Percentiles rank a stretch among this genome's conserved stretches.
Evolutionary conservation across 1,140 invertebrate species (phyloP).

Genomic region (Zaprionus nigranus): DNA sequence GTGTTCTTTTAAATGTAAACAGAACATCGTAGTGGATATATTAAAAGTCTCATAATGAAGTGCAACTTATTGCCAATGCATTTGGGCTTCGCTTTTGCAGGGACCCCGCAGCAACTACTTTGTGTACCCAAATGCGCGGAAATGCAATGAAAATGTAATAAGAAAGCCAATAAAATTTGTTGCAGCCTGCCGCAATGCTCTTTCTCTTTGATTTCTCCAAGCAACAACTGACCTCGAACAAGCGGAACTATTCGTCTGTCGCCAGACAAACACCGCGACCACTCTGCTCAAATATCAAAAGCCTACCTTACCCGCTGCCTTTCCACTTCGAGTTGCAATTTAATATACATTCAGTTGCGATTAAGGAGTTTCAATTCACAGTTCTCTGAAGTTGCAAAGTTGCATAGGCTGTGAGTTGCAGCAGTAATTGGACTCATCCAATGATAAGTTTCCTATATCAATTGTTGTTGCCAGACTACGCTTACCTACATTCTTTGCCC

Average conservation of each 20-base stretch:
- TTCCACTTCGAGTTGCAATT: conserved; percentile 4
- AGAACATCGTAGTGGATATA: conserved; percentile 27
- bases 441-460: too few relatives aligned
- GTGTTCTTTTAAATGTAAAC: too few relatives aligned
- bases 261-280: not conserved
- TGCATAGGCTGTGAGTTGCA: not conserved
- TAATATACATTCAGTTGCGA: not conserved
- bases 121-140: conserved; percentile 51
- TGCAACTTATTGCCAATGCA: conserved; percentile 71
- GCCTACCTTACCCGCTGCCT: not conserved
- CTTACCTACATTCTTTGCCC: not conserved
- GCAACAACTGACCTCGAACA: conserved; percentile 15
- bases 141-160: conserved; percentile 63
- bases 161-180: conserved; percentile 45
- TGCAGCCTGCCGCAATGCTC: conserved; percentile 1
- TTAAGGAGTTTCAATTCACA: not conserved
- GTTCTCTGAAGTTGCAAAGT: too few relatives aligned
- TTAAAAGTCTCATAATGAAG: conserved; percentile 74
- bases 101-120: conserved; percentile 20
- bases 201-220: conserved; percentile 35
- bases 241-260: not conserved
- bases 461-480: too few relatives aligned
- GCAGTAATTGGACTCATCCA: not conserved
- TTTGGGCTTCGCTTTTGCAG: conserved; percentile 10
- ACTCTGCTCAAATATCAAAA: conserved; percentile 40